These are phyloP conservation scores for Scarus forsteni DNA, from an alignment of 2,797 vertebrate species.

Conservation along the genomic window DNA sequence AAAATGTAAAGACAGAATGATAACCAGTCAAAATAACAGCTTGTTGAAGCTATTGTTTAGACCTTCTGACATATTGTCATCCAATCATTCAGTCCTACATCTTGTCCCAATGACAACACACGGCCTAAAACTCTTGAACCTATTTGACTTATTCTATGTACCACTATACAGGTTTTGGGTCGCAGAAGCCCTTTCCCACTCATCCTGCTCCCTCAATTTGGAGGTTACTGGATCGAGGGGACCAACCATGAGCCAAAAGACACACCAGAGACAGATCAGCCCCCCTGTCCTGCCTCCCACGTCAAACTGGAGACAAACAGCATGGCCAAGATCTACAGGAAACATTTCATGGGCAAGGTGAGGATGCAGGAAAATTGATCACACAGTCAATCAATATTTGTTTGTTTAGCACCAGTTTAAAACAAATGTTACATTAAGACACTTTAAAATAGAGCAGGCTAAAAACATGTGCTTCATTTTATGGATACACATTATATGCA, in stretches of 20 bases:
- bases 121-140: neutral
- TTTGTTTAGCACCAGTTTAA: too few species aligned
- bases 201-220: slow-evolving; percentile 96
- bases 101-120: neutral
- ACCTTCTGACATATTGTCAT: too few species aligned
- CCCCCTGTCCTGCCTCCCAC: slow-evolving; percentile 80
- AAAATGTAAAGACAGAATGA: too few species aligned
- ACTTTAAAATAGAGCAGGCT: too few species aligned
- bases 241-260: slow-evolving; percentile 91
- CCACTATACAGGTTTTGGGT: slow-evolving; percentile 88
- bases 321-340: slow-evolving; percentile 93
- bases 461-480: too few species aligned
- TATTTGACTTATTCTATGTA: neutral
- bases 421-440: too few species aligned
- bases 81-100: neutral
- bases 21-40: too few species aligned
- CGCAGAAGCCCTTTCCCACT: slow-evolving; percentile 93
- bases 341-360: slow-evolving; percentile 96
- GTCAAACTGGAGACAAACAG: slow-evolving; percentile 93
- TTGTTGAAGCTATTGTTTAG: too few species aligned
- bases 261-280: slow-evolving; percentile 79
- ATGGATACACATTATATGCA: too few species aligned
- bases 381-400: too few species aligned
- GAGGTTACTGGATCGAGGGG: slow-evolving; percentile 98
- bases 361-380: slow-evolving; percentile 14